Evolutionary conservation across 2,797 vertebrate genomes (phyloP), one percentile per base, ranked within the genome.

Genomic region (Eleutherodactylus coqui): DNA sequence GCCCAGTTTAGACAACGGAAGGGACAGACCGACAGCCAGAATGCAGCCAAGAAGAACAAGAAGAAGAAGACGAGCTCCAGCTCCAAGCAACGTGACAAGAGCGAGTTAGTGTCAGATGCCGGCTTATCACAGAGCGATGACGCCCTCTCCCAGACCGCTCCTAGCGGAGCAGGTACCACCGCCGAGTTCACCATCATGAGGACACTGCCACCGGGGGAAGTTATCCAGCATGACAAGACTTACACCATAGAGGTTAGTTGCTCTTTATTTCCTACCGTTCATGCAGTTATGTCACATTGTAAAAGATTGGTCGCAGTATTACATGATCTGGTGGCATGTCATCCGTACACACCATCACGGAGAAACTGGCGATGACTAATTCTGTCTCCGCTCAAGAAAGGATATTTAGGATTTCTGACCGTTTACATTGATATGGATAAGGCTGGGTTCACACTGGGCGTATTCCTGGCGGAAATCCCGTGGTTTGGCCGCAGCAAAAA

Each of bases 1-100:
- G 97, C 97, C 85, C 96, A 98, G 13, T 99, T 97, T 93, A 96
- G 97, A 69, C 97, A 97, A 92, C 96, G 94, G 89, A 98, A 97
- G 91, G 97, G 97, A 96, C 86, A 87, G 45, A 92, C 92, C 0
- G 96, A 97, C 91, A 94, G 95, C 70, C 97, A 97, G 89, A 97
- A 89, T 92, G 87, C 90, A 87, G 86, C 91, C 55, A 95, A 96
- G 93, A 98, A 96, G 88, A 49, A 36, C 69, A 96, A 96, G 91
- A 97, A 97, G 88, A 98, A 96, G 91, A 98, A 95, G 90, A 96
- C 95, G 90, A 81, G 88, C 0, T 89, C 87, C 27, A 93, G 93
- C 53, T 92, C 89, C 75, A 95, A 95, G 91, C 93, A 93, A 86
- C 94, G 94, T 7, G 92, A 91, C 4, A 91, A 91, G 49, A 85